Conservation (phyloP, 2,797 vertebrate genomes). For the Epinephelus malabaricus region DNA sequence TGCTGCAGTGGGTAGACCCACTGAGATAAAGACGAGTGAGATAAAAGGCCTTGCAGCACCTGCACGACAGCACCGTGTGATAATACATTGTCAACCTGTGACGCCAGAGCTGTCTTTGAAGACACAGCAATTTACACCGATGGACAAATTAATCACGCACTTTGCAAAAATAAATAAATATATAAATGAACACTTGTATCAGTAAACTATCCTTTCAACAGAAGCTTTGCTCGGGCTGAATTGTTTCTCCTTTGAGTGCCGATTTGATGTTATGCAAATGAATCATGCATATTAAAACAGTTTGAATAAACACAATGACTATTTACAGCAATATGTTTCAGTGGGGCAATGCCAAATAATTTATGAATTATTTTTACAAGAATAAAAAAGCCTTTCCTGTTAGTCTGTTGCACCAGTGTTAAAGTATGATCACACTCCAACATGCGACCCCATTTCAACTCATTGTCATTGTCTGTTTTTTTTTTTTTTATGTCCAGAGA, state of each 20-base stretch:
- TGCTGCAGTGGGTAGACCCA: slow-evolving; percentile 8
- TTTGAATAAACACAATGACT: slow-evolving; percentile 63
- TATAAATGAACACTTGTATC: slow-evolving; percentile 38
- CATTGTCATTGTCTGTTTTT: slow-evolving; percentile 16
- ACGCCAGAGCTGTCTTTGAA: slow-evolving; percentile 35
- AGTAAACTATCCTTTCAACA: slow-evolving; percentile 24
- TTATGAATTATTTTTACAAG: slow-evolving; percentile 12
- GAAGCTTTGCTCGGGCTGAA: slow-evolving; percentile 7
- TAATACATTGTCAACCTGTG: slow-evolving; percentile 16
- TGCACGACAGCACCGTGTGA: slow-evolving; percentile 5
- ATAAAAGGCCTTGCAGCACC: slow-evolving; percentile 38
- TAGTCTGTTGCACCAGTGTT: not conserved
- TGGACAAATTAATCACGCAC: slow-evolving; percentile 26
- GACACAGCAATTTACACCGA: slow-evolving; percentile 5
- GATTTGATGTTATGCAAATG: slow-evolving; percentile 52
- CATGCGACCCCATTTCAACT: slow-evolving; percentile 5
- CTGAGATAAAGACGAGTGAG: slow-evolving; percentile 24
- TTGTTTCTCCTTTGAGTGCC: slow-evolving; percentile 12
- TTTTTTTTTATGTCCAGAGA: slow-evolving; percentile 37
- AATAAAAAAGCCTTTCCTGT: not conserved
- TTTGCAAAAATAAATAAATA: slow-evolving; percentile 14
- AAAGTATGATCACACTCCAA: not conserved
- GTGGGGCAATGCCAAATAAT: slow-evolving; percentile 5
- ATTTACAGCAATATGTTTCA: slow-evolving; percentile 29
- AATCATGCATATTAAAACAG: slow-evolving; percentile 54